Base-by-base conservation (phyloP, 2,113 vertebrate genomes). In the Tapirus terrestris region DNA sequence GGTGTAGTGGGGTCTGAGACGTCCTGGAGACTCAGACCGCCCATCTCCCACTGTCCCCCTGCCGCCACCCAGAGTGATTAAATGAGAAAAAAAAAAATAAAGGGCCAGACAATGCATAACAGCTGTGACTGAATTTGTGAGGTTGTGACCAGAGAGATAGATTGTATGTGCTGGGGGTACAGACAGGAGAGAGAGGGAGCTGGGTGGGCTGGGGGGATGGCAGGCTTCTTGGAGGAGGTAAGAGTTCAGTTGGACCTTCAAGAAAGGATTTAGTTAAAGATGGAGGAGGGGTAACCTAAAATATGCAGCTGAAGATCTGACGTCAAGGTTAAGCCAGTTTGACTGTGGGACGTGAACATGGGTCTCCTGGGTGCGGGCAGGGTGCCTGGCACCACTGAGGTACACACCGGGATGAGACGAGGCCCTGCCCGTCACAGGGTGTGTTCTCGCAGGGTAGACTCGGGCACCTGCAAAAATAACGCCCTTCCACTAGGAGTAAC, bases 341-440 rank as follows among this genome's bases (percentile, higher is more conserved):
- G 33, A 68, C n/a, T 45, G 33, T n/a, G 12, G 21, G 60, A 51
- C 1, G 1, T 6, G 51, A 68, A 39, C 39, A 7, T 12, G 51
- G 14, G 4, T 33, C 31, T 39, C 6, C 67, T 2, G n/a, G 56
- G 29, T 2, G 13, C 6, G 13, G 1, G 51, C 63, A 6, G 65
- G 5, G 31, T 16, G 60, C 48, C 36, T 2, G 48, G 29, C 39
- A 39, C 20, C 53, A 21, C 0, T 33, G 61, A 51, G 68, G 36
- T 2, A 0, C 33, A 25, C 0, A 2, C 0, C 3, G 5, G 31
- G 70, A 1, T 2, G 51, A 36, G 23, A 10, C 29, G 1, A 1
- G 65, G 23, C 56, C 13, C 56, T 11, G 6, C 53, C 29, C 14
- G 7, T 14, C 3, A 6, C 13, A 0, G 58, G 1, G 0, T n/a